Evolutionary conservation across 2,888 invertebrate genomes (phyloP).

Genomic region (Drosophila engyochracea): DNA sequence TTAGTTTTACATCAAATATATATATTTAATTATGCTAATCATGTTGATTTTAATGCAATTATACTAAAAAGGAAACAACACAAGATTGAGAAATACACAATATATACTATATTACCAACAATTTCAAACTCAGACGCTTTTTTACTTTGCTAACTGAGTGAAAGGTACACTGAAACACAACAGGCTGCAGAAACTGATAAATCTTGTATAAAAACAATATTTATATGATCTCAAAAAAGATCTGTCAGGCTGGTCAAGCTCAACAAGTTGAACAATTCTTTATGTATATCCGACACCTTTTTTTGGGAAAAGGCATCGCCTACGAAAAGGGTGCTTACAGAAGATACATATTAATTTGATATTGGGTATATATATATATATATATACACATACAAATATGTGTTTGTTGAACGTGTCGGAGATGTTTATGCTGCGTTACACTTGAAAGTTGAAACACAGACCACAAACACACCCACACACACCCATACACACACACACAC

Average conservation of each 20-base stretch:
- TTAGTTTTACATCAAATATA: constrained; percentile 59
- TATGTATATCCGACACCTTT: constrained; percentile 11
- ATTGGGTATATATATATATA: not conserved
- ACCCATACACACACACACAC: not conserved
- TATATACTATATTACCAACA: constrained; percentile 43
- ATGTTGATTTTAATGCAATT: constrained; percentile 73
- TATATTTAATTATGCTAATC: constrained; percentile 70
- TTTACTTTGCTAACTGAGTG: constrained; percentile 11
- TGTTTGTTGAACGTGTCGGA: not conserved
- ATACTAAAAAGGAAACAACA: constrained; percentile 73
- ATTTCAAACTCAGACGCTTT: constrained; percentile 44
- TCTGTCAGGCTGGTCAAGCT: constrained; percentile 16
- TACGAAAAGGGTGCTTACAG: constrained; percentile 22
- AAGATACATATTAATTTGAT: constrained; percentile 23
- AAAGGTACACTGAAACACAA: not conserved
- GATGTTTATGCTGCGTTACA: constrained; percentile 15
- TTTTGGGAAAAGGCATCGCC: constrained; percentile 7
- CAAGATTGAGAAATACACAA: constrained; percentile 73
- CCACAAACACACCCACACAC: not conserved
- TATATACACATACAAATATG: not conserved
- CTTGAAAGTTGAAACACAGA: constrained; percentile 7
- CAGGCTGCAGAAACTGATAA: not conserved
- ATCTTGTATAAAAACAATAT: not conserved
- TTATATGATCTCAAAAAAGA: not conserved
- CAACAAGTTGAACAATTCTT: constrained; percentile 1